phyloP scores from a whole-genome alignment of 2,888 invertebrate species.

The Catocala sponsa region DNA sequence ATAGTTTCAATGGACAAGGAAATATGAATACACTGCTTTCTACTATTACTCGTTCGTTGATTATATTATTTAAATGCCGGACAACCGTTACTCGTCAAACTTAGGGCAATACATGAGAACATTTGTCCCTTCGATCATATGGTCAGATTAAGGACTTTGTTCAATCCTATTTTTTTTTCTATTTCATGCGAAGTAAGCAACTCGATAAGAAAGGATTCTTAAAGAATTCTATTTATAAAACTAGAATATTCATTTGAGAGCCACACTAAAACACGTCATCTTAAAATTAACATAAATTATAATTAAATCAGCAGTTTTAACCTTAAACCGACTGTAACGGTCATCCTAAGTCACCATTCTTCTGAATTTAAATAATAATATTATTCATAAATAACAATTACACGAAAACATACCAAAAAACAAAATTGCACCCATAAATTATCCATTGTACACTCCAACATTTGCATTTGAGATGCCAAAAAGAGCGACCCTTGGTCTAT shows the following conservation, averaged over 20 bases:
- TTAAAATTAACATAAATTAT: slow-evolving; percentile 26
- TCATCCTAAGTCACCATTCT: slow-evolving; percentile 30
- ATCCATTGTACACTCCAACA: slow-evolving; percentile 41
- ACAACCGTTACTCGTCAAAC: slow-evolving; percentile 83
- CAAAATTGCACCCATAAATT: slow-evolving; percentile 61
- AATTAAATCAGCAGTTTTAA: slow-evolving; percentile 20
- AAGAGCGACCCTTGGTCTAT: slow-evolving; percentile 46
- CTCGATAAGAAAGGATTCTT: slow-evolving; percentile 34
- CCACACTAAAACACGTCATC: slow-evolving; percentile 14
- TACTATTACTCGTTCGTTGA: slow-evolving; percentile 71
- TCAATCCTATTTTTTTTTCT: slow-evolving; percentile 48
- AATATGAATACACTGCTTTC: slow-evolving; percentile 83
- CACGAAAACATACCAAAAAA: slow-evolving; percentile 46
- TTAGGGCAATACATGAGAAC: slow-evolving; percentile 81
- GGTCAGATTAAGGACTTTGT: slow-evolving; percentile 37
- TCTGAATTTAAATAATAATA: slow-evolving; percentile 21
- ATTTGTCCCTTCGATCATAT: slow-evolving; percentile 53
- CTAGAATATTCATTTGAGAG: slow-evolving; percentile 13
- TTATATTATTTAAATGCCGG: slow-evolving; percentile 84
- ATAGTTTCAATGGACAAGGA: slow-evolving; percentile 82
- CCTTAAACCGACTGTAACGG: slow-evolving; percentile 35
- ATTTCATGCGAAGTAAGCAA: slow-evolving; percentile 25
- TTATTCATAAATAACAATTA: slow-evolving; percentile 30
- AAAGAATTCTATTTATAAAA: slow-evolving; percentile 27
- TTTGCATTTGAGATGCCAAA: slow-evolving; percentile 52